Evolutionary conservation across 2,113 vertebrate species (phyloP).

Genomic region (Lampris incognitus): DNA sequence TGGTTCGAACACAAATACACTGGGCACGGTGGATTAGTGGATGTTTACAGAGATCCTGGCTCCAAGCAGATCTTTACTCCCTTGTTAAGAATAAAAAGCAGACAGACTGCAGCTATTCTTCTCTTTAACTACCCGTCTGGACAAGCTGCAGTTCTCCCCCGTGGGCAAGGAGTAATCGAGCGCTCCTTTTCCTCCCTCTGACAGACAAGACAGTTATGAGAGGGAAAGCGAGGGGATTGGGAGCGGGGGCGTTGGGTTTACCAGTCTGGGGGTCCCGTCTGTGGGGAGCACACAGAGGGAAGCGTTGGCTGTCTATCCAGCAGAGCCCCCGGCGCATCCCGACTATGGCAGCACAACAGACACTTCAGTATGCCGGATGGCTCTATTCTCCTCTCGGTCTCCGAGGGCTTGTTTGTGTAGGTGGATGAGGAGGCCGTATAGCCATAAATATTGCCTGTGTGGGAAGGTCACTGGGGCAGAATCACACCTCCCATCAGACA

Average conservation of each 20-base stretch:
- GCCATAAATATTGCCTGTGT: slow-evolving; percentile 47
- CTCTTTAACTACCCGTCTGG: slow-evolving; percentile 17
- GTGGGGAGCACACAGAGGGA: slow-evolving; percentile 30
- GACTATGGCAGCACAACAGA: slow-evolving; percentile 54
- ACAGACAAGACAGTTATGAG: slow-evolving; percentile 42
- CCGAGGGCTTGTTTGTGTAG: slow-evolving; percentile 18
- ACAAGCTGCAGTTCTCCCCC: slow-evolving; percentile 18
- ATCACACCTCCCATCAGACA: slow-evolving; percentile 17
- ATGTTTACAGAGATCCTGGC: slow-evolving; percentile 51
- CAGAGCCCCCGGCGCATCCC: slow-evolving; percentile 61
- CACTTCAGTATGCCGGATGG: slow-evolving; percentile 49
- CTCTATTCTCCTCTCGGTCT: slow-evolving; percentile 24
- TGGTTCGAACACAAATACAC: slow-evolving; percentile 35
- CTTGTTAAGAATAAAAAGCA: slow-evolving; percentile 50
- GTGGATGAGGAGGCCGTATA: slow-evolving; percentile 17
- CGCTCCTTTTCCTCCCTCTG: background rate
- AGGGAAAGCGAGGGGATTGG: slow-evolving; percentile 14
- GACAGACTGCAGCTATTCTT: slow-evolving; percentile 40
- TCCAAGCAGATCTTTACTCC: slow-evolving; percentile 29
- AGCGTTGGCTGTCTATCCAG: slow-evolving; percentile 46
- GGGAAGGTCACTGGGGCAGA: slow-evolving; percentile 28
- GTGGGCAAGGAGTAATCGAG: slow-evolving; percentile 25
- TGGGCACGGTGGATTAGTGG: slow-evolving; percentile 16
- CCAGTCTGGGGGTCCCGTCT: slow-evolving; percentile 59
- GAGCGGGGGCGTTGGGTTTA: slow-evolving; percentile 51